Base-by-base conservation (phyloP, 1,140 invertebrate species). In the Cyclina sinensis region DNA sequence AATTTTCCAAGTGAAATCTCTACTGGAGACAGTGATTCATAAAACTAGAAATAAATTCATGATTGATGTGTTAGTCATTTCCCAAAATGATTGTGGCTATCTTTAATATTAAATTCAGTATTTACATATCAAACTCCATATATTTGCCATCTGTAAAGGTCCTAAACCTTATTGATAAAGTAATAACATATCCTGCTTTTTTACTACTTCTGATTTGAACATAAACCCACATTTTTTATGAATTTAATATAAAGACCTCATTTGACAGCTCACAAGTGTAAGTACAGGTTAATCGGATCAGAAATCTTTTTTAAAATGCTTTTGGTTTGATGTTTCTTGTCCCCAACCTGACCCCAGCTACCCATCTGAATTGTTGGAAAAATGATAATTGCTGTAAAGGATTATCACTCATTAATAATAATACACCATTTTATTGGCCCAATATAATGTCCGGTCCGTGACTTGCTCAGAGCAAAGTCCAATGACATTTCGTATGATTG, bases 361-460 rank as follows among this genome's bases (percentile, higher is more conserved):
- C 35, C 32, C 65, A 70, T 24, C 57, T 37, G 32, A 16, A 70
- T 37, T 70, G 32, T 16, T 37, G n/a, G 65, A 27, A 39, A 70
- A 70, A 70, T 70, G n/a, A n/a, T 70, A 70, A 70, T 70, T 70
- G 65, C 32, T 5, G 21, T 35, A 0, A 32, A 37, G 32, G 32
- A 70, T 70, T 39, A 70, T 11, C 7, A 32, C 37, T 11, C 65
- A 70, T 70, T 70, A 70, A 70, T 70, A 43, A 70, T 70, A 70
- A 37, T 37, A 39, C 27, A 70, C 27, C 4, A 70, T 62, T 62
- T 27, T 62, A 62, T 62, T 62, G 57, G 16, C 14, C 16, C 14
- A 57, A 57, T 57, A 57, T 57, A 21, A 57, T 21, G n/a, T 57
- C 14, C n/a, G 16, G 21, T 62, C 9, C n/a, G 57, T 62, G 57